Base-by-base conservation (phyloP, 2,888 invertebrate species). In the Lochmaea crataegi region DNA sequence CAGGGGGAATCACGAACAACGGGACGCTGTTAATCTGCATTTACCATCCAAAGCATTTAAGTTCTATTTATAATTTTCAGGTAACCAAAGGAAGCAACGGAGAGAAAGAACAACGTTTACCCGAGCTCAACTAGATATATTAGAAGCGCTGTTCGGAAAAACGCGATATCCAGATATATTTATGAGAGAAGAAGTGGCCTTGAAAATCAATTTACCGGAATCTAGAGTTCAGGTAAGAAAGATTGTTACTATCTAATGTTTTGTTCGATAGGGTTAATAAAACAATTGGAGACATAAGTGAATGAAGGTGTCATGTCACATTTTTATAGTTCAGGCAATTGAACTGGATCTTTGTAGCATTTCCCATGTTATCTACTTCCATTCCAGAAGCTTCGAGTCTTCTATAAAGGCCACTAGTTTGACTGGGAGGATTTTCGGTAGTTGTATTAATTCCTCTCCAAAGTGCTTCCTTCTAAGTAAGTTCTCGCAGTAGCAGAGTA, bases 101-200 rank as follows among this genome's bases (percentile, higher is more conserved):
- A 90, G 99, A 71, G 99, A 99, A 86, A 87, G 99, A 72, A 99
- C 99, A 56, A 99, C 99, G 42, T 99, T 99, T 88, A 98, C 98
- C 10, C 89, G 98, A 71, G 95, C 96, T 7, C 99, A 99, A 86
- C 89, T 99, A 80, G 99, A 99, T 87, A 93, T 99, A 32, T 88
- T 99, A 77, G 99, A 99, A 86, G 91, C 94, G 0, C 90, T 98
- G 71, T 99, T 99, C 88, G 92, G 93, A 80, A 98, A 98, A 89
- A 99, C 98, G 22, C 90, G 98, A 83, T 99, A 99, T 89, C 96
- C 99, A 14, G 99, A 99, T 88, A 99, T 99, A 86, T 99, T 99
- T 89, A 98, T 98, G 97, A 89, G 99, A 73, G 99, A 99, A 85
- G 99, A 99, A 88, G 98, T 99, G 75, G 99, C 99, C 0, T 88